Percentiles rank a stretch among this genome's conserved stretches.
Evolutionary conservation across 2,888 invertebrate species (phyloP).

Genomic region (Epirrhoe alternata): DNA sequence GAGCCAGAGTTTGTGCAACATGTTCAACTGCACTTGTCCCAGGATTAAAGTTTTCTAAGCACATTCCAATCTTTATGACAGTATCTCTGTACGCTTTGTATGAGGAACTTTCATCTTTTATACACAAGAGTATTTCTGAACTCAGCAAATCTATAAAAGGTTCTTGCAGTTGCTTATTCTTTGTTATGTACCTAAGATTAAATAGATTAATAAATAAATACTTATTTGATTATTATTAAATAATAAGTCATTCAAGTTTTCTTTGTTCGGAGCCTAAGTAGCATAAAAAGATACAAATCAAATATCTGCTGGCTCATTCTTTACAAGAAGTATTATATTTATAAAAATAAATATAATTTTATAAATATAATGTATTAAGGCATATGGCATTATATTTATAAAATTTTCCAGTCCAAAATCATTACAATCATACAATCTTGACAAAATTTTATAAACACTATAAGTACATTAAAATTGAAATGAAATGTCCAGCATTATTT

Average conservation of each 20-base stretch:
- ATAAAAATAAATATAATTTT: no score
- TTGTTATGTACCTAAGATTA: conserved; percentile 68
- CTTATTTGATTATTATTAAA: not conserved
- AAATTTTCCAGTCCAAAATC: no score
- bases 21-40: conserved; percentile 59
- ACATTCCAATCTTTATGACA: conserved; percentile 58
- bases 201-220: conserved; percentile 22
- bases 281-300: no score
- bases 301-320: no score
- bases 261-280: no score
- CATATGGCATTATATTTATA: no score
- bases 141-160: conserved; percentile 57
- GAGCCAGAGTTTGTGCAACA: conserved; percentile 51
- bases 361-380: no score
- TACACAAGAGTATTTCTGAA: conserved; percentile 47
- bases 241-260: not conserved
- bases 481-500: no score
- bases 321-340: no score
- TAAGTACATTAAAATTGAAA: no score
- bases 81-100: conserved; percentile 43
- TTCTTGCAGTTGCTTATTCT: conserved; percentile 54
- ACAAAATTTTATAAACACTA: no score
- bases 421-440: no score
- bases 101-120: conserved; percentile 22
- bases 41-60: conserved; percentile 70